A percentile compares a stretch with the other conserved stretches of the same genome.
Conservation (phyloP, 2,113 vertebrate genomes). For the Euleptes europaea region DNA sequence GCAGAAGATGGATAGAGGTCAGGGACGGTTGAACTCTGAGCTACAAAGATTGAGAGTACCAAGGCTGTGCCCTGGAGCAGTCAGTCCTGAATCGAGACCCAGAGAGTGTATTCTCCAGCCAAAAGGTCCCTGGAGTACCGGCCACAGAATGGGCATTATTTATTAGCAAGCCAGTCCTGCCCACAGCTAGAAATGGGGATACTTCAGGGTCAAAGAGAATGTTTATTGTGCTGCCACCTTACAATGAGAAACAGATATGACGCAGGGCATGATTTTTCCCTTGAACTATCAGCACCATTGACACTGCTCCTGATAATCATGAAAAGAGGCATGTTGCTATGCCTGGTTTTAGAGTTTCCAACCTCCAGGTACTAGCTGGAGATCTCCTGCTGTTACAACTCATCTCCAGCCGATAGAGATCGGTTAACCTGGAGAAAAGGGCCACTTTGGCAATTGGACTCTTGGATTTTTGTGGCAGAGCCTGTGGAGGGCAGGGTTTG, state of each 20-base stretch:
- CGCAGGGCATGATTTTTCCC: no score
- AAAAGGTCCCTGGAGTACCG: no score
- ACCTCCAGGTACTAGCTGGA: no score
- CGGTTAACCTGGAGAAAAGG: no score
- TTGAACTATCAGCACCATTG: neutral
- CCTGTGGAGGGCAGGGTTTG: no score
- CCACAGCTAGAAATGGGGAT: neutral
- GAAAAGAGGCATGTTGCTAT: neutral
- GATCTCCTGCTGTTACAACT: no score
- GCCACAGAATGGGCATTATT: neutral
- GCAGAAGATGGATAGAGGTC: constrained; percentile 55
- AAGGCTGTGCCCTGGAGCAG: constrained; percentile 31
- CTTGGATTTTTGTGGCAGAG: no score
- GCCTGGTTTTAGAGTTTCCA: no score
- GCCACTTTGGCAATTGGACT: no score
- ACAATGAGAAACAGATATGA: neutral
- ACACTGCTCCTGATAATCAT: neutral
- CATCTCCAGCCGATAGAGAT: no score
- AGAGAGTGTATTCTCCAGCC: neutral
- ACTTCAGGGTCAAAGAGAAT: neutral
- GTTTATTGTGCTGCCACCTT: neutral
- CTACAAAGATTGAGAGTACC: neutral
- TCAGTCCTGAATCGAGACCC: constrained; percentile 21
- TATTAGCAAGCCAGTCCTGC: neutral
- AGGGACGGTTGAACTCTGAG: constrained; percentile 47